A percentile compares a stretch with the other conserved stretches of the same genome.
Evolutionary conservation across 2,113 vertebrate species (phyloP).

Genomic region (Dipodomys stephensi): DNA sequence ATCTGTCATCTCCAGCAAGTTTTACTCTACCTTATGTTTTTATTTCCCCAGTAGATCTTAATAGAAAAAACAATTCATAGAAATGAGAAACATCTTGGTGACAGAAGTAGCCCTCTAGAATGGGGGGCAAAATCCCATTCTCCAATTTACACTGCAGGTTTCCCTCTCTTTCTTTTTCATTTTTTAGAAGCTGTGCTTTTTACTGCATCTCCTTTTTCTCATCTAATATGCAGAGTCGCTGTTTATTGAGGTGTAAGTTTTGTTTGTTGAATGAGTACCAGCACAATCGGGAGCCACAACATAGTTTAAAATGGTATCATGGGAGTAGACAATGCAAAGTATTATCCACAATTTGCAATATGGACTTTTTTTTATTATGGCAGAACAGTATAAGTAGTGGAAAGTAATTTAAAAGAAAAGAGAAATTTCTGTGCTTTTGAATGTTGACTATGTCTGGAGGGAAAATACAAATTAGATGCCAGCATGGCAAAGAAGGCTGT

Average conservation of each 20-base stretch:
- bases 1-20: slow-evolving; percentile 56
- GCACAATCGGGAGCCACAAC: slow-evolving; percentile 48
- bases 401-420: slow-evolving; percentile 66
- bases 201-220: slow-evolving; percentile 51
- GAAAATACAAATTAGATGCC: slow-evolving; percentile 48
- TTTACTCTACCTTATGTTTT: slow-evolving; percentile 41
- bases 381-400: slow-evolving; percentile 68
- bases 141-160: slow-evolving; percentile 45
- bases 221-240: slow-evolving; percentile 73
- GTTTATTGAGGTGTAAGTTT: slow-evolving; percentile 77
- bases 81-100: slow-evolving; percentile 60
- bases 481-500: slow-evolving; percentile 5
- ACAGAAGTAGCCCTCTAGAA: slow-evolving; percentile 57
- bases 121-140: slow-evolving; percentile 48
- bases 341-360: slow-evolving; percentile 69
- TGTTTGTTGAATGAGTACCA: slow-evolving; percentile 64
- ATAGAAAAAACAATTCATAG: slow-evolving; percentile 60
- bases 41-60: slow-evolving; percentile 66
- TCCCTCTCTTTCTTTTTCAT: slow-evolving; percentile 8
- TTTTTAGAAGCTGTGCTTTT: slow-evolving; percentile 37
- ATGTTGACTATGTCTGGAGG: slow-evolving; percentile 46
- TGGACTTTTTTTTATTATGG: slow-evolving; percentile 64
- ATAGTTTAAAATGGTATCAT: slow-evolving; percentile 67
- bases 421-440: slow-evolving; percentile 58
- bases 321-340: slow-evolving; percentile 64